Evolutionary conservation across 2,888 invertebrate species (phyloP), one percentile per base, ranked within the genome.

Genomic region (Hirtodrosophila cameraria): DNA sequence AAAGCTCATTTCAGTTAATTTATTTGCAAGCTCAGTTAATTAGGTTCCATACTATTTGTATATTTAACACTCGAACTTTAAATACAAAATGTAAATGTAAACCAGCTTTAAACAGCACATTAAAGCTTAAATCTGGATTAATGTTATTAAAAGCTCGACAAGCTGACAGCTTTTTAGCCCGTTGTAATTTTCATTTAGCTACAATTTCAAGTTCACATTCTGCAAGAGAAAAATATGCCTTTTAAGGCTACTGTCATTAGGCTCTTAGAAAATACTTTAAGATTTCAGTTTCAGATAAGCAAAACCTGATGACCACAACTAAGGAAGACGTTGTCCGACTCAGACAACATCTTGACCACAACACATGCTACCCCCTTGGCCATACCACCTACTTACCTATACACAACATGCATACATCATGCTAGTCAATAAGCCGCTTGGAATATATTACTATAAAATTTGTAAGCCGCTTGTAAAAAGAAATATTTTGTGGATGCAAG

Each of bases 381-480:
- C 23, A 23, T 7, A 20, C 18, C 18, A 20, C 18, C 18, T 8
- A n/a, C 27, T 46, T 48, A 66, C 42, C 65, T 61, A 46, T 28
- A 42, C n/a, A n/a, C n/a, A n/a, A n/a, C n/a, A n/a, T n/a, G n/a
- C n/a, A n/a, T n/a, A n/a, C 18, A 52, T 25, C 50, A 48, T 42
- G 57, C 53, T 61, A 68, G 67, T 60, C 81, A 80, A 75, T 86
- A 86, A 82, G 84, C 81, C 45, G 84, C 67, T 86, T 75, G 65
- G 68, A 60, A 74, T 68, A 69, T 53, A 64, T 74, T 35, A 73
- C 45, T 61, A 49, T 31, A 70, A 68, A 70, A 70, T 82, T 42
- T 70, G 64, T 86, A 82, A 86, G 84, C 80, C 27, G 80, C 76
- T 76, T 79, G 41, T 41, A n/a, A 23, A 18, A 4, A 46, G 20